phyloP scores from a whole-genome alignment of 1,140 invertebrate genomes.

The Drosophila simulans region DNA sequence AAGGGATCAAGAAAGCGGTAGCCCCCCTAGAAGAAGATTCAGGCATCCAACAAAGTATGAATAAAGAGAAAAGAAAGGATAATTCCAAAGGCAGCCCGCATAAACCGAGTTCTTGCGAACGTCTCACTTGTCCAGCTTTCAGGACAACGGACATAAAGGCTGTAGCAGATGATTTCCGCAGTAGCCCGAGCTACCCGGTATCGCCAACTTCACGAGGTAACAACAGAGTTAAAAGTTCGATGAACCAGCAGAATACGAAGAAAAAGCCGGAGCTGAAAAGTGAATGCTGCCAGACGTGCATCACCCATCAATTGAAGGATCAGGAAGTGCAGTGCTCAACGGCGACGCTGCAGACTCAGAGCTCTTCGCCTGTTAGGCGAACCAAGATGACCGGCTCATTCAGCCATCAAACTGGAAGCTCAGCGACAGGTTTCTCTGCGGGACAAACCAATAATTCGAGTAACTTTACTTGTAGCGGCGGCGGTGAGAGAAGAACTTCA shows the following conservation, averaged over 20 bases:
- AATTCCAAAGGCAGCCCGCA: background rate
- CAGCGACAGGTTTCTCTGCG: background rate
- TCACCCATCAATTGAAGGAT: background rate
- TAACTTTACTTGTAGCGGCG: background rate
- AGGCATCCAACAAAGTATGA: background rate
- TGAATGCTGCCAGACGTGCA: background rate
- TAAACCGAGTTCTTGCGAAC: background rate
- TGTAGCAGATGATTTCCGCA: background rate
- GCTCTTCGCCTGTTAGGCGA: no score
- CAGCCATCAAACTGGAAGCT: background rate
- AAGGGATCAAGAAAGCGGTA: background rate
- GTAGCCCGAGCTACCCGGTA: no score
- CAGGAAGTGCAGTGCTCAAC: slow-evolving; percentile 18
- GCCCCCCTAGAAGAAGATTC: background rate
- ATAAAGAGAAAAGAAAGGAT: background rate
- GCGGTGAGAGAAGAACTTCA: background rate
- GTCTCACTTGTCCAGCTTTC: no score
- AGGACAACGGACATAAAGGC: background rate
- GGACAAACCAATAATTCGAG: background rate
- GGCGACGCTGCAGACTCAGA: background rate
- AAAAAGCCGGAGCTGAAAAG: background rate
- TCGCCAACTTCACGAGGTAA: background rate
- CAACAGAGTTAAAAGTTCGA: background rate
- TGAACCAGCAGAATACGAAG: background rate
- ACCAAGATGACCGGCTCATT: background rate